A percentile compares a stretch with the other conserved stretches of the same genome.
Evolutionary conservation across 2,797 vertebrate genomes (phyloP).

Genomic region (Myripristis jacobus): DNA sequence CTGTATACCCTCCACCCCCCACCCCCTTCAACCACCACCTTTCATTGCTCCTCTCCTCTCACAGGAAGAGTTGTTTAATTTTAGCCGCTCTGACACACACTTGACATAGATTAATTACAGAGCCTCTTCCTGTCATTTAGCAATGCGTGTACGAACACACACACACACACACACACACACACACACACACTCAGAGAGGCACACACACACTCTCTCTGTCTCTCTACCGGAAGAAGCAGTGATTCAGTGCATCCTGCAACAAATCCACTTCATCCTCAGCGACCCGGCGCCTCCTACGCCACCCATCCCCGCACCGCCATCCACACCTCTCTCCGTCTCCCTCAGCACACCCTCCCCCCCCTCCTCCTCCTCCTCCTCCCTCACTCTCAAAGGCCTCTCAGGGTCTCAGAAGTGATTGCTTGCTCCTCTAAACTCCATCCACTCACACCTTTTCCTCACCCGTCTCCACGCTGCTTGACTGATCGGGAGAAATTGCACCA

Average conservation of each 20-base stretch:
- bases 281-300: too few species aligned
- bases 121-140: constrained; percentile 56
- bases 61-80: constrained; percentile 60
- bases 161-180: constrained; percentile 16
- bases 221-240: constrained; percentile 5
- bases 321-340: constrained; percentile 10
- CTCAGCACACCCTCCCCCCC: constrained; percentile 27
- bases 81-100: constrained; percentile 54
- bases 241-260: constrained; percentile 32
- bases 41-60: constrained; percentile 20
- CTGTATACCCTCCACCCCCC: constrained; percentile 1
- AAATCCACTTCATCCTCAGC: constrained; percentile 16
- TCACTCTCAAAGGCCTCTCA: constrained; percentile 37
- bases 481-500: constrained; percentile 62
- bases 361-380: constrained; percentile 28
- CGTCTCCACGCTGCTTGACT: constrained; percentile 56
- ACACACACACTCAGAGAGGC: background rate
- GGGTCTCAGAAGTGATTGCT: constrained; percentile 62
- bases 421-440: constrained; percentile 60
- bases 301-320: background rate
- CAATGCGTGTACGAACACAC: background rate
- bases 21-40: constrained; percentile 1
- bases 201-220: too few species aligned
- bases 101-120: constrained; percentile 72
- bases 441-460: constrained; percentile 58